Conservation (phyloP, 2,888 invertebrate genomes). For the Rambutsinella grinnellia region DNA sequence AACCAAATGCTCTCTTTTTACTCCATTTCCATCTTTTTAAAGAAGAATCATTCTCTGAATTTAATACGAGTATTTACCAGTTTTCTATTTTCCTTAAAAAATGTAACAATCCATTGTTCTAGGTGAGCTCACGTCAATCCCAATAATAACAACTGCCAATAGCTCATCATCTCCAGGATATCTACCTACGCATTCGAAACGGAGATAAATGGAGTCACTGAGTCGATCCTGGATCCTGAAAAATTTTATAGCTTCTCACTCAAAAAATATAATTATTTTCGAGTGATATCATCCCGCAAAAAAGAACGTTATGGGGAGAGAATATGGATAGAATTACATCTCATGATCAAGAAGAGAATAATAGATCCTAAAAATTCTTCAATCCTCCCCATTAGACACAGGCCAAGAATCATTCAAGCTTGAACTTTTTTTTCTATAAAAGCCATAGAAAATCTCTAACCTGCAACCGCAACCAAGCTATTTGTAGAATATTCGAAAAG, state of each 20-base stretch:
- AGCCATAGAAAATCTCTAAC: background rate
- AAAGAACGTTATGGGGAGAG: background rate
- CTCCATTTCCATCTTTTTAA: constrained; percentile 5
- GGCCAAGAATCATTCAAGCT: constrained; percentile 27
- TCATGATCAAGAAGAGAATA: too few relatives aligned
- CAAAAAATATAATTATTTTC: too few relatives aligned
- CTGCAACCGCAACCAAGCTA: background rate
- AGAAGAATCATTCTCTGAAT: background rate
- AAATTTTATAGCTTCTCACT: too few relatives aligned
- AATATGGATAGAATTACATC: too few relatives aligned
- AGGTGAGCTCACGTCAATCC: constrained; percentile 34
- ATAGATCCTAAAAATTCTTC: too few relatives aligned
- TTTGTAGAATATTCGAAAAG: constrained; percentile 13
- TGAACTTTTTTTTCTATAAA: background rate
- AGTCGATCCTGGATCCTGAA: background rate
- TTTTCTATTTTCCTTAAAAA: constrained; percentile 17
- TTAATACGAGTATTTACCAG: background rate
- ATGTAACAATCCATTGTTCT: background rate
- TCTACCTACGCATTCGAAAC: constrained; percentile 3
- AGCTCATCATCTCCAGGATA: constrained; percentile 18
- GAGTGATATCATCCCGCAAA: too few relatives aligned
- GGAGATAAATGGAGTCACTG: background rate
- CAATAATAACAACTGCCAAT: constrained; percentile 45
- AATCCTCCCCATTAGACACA: too few relatives aligned
- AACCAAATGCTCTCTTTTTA: too few relatives aligned